Percentiles rank a stretch among this genome's conserved stretches.
These are phyloP conservation scores for Heterochromis multidens DNA, from an alignment of 2,113 vertebrate genomes.

Conservation along the genomic window DNA sequence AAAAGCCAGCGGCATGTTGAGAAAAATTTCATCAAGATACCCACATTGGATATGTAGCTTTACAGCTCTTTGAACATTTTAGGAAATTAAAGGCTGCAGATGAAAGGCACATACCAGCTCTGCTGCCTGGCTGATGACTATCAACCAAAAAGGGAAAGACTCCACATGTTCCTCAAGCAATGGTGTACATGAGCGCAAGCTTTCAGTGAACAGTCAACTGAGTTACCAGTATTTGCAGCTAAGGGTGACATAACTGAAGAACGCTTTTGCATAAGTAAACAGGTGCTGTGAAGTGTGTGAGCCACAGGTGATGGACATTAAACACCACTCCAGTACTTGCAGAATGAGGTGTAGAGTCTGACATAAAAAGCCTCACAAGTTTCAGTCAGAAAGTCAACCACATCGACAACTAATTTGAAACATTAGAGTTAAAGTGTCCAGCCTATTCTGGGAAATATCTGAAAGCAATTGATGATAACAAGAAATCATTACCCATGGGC, in stretches of 20 bases:
- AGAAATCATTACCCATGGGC: neutral
- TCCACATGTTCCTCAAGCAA: neutral
- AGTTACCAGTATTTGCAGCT: neutral
- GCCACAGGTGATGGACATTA: neutral
- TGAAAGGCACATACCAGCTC: neutral
- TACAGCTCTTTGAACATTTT: neutral
- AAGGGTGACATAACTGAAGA: neutral
- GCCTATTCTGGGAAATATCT: neutral
- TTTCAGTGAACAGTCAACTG: neutral
- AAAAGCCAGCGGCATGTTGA: neutral
- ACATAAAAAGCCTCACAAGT: neutral
- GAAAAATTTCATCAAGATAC: neutral
- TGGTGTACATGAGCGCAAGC: neutral
- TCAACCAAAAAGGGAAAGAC: neutral
- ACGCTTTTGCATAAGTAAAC: neutral
- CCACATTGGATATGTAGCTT: neutral
- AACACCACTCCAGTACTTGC: neutral
- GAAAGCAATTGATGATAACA: neutral
- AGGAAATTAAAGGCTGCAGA: constrained; percentile 27
- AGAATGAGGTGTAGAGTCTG: neutral
- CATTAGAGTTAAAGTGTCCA: neutral
- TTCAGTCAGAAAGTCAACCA: neutral
- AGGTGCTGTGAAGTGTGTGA: rapidly evolving
- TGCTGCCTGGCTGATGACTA: neutral
- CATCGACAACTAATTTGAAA: neutral